These are phyloP conservation scores for Nudaria mundana DNA, from an alignment of 2,888 invertebrate genomes.

Conservation along the genomic window DNA sequence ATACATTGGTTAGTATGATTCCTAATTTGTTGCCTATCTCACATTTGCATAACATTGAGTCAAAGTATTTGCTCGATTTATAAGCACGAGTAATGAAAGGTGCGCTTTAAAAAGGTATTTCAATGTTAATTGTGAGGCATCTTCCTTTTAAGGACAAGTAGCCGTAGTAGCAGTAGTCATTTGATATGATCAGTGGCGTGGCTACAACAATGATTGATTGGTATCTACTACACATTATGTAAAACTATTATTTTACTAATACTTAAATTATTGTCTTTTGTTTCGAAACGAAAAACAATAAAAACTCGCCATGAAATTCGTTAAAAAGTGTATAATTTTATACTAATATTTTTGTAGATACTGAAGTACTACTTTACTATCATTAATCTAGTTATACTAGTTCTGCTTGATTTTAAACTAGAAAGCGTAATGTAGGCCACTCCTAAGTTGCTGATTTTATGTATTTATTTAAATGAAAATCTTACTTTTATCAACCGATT, in stretches of 20 bases:
- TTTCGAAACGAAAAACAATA: no score
- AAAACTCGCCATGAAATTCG: no score
- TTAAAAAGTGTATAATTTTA: no score
- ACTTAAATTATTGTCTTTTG: no score
- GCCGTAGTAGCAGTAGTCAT: no score
- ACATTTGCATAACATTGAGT: slow-evolving; percentile 23
- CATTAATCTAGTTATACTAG: no score
- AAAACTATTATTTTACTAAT: no score
- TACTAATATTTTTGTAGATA: no score
- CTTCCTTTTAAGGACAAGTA: slow-evolving; percentile 6
- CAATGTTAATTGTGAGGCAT: slow-evolving; percentile 7
- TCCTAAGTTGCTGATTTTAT: no score
- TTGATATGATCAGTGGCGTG: not conserved
- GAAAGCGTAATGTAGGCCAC: no score
- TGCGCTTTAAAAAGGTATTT: slow-evolving; percentile 9
- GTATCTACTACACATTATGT: not conserved
- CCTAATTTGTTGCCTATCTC: slow-evolving; percentile 31
- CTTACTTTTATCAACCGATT: slow-evolving; percentile 33
- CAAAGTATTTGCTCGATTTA: slow-evolving; percentile 9
- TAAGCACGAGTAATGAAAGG: slow-evolving; percentile 11
- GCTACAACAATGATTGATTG: not conserved
- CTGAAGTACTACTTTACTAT: no score
- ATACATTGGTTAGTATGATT: slow-evolving; percentile 25
- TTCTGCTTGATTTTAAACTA: no score
- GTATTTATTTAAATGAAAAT: slow-evolving; percentile 24